Base-by-base conservation (phyloP, 2,113 vertebrate genomes). In the Cygnus atratus region DNA sequence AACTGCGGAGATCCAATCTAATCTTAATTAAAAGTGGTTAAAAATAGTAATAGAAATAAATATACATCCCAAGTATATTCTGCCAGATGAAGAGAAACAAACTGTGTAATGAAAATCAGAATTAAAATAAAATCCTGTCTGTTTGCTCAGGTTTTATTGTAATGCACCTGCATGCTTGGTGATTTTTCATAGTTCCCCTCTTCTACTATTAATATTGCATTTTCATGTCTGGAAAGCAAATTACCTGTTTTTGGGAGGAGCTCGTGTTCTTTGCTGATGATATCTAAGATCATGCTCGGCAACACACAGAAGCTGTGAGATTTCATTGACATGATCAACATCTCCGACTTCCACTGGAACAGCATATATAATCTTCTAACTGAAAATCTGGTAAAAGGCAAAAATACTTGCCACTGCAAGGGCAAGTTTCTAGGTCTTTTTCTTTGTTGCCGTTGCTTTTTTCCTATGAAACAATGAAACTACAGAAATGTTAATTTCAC, bases 311-410 rank as follows among this genome's bases (percentile, higher is more conserved):
- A 18, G 28, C 2, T 63, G 31, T 37, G 37, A 41, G 44, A 13
- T 31, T 48, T 61, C 5, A 15, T 0, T 77, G 68, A 14, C 4
- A 2, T 13, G n/a, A 55, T 41, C 67, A 54, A 73, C 48, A 9
- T 4, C 41, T 11, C 31, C 19, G 29, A 7, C 20, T 77, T 12
- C 1, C 1, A 17, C 39, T 6, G 9, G 39, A 65, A 46, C 0
- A 0, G 16, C 9, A 11, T 5, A n/a, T 0, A 3, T 7, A 63
- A 35, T 15, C 25, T 21, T 71, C 35, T 22, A 11, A 28, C 33
- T 20, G 12, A 63, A 90, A 87, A 41, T 22, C 46, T 43, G 62
- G 35, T 28, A 39, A 21, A 73, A 70, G 21, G 37, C 24, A 57
- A 80, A 68, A 65, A 7, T 13, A 3, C 11, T 20, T 1, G 63